Base-by-base conservation (phyloP, 1,140 invertebrate genomes). In the Tenebrio molitor region DNA sequence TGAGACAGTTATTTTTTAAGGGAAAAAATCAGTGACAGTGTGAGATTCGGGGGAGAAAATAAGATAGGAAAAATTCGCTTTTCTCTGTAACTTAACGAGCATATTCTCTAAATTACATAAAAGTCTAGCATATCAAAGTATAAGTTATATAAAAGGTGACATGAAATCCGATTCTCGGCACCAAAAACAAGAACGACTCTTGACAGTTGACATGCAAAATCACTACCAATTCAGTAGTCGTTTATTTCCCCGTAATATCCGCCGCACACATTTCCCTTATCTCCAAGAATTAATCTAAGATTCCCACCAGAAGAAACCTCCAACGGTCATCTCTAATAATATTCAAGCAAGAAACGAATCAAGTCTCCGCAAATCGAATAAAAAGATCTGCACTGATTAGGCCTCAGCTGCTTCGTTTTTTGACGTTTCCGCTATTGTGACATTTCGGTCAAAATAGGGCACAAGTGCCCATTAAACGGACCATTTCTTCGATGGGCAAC, bases 161-260 rank as follows among this genome's bases (percentile, higher is more conserved):
- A 46, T 50, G 71, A 71, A 71, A 72, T 62, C 71, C 64, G 71
- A 72, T 72, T 72, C 71, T 44, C 41, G 25, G 23, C 39, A 41
- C 58, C 29, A n/a, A 39, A 34, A 58, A 67, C 39, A 66, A 72
- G 29, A 72, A 64, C 63, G 58, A 67, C 21, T 64, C 44, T 25
- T 72, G 71, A 72, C 71, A 71, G 46, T 29, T 72, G 64, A 72
- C 71, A 72, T 72, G 71, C 71, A 72, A 72, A 72, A 72, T 67
- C 71, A 72, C 71, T 67, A 72, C 44, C 63, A 67, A 72, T 72
- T 72, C 62, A 65, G 25, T 39, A 33, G 39, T 39, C 62, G 33
- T 42, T 58, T 58, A 58, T 58, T 44, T 19, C 34, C n/a, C n/a
- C n/a, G n/a, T n/a, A n/a, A n/a, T n/a, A n/a, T n/a, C n/a, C n/a